A percentile compares a stretch with the other conserved stretches of the same genome.
phyloP scores from a whole-genome alignment of 2,797 vertebrate genomes.

The Lacerta viridis region DNA sequence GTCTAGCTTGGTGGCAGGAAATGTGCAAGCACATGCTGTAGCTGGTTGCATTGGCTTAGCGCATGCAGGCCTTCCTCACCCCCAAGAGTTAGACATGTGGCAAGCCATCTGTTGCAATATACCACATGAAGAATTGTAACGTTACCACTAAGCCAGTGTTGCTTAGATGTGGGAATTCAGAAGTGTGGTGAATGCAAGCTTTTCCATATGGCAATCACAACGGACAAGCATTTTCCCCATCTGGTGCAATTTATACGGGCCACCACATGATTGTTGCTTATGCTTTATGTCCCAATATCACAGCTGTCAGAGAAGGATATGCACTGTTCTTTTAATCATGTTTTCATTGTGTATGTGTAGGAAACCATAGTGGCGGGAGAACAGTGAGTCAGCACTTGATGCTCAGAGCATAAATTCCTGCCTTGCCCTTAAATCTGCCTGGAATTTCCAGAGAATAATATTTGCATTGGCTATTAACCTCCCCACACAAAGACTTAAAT shows the following conservation, averaged over 20 bases:
- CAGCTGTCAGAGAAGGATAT: neutral
- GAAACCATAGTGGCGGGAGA: constrained; percentile 47
- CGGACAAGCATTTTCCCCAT: neutral
- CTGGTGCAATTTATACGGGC: constrained; percentile 27
- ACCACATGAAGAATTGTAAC: neutral
- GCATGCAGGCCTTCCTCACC: neutral
- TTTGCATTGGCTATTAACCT: constrained; percentile 67
- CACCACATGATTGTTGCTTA: neutral
- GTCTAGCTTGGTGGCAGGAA: neutral
- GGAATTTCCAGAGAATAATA: constrained; percentile 70
- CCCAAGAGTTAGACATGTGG: neutral
- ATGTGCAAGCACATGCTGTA: neutral
- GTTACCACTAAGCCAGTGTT: neutral
- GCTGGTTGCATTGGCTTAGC: neutral
- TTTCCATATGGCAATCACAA: neutral
- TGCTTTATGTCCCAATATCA: neutral
- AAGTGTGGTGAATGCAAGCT: neutral
- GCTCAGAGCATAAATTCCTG: constrained; percentile 44
- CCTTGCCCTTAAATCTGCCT: constrained; percentile 63
- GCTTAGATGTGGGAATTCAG: neutral
- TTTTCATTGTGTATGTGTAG: constrained; percentile 15
- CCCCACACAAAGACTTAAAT: constrained; percentile 44
- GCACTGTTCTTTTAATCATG: constrained; percentile 35
- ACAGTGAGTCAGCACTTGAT: constrained; percentile 64
- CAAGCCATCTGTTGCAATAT: neutral